Evolutionary conservation across 2,797 vertebrate species (phyloP).

Genomic region (Scarus forsteni): DNA sequence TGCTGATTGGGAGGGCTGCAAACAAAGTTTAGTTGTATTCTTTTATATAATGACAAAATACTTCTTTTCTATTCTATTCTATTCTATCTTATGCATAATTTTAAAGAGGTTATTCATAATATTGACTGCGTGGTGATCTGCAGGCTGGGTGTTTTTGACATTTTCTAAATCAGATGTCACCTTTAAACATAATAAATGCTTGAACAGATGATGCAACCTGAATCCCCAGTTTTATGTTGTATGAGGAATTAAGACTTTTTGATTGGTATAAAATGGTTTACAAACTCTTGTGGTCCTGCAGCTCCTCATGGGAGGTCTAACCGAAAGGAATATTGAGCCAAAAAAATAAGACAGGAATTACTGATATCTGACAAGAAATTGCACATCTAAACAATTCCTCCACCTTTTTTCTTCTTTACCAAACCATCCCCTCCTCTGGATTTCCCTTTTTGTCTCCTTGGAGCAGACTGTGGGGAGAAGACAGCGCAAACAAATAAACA

Average conservation of each 20-base stretch:
- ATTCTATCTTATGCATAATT: background rate
- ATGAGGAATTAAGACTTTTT: background rate
- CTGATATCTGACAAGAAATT: constrained; percentile 4
- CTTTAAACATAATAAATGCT: background rate
- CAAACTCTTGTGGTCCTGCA: background rate
- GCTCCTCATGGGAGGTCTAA: background rate
- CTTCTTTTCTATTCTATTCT: background rate
- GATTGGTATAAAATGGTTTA: background rate
- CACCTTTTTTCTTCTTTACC: constrained; percentile 28
- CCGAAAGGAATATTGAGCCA: background rate
- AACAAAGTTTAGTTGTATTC: too few species aligned
- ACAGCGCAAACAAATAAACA: constrained; percentile 81
- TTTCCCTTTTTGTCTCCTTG: constrained; percentile 25
- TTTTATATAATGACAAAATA: too few species aligned
- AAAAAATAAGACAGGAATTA: background rate
- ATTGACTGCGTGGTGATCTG: background rate
- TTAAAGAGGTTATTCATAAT: background rate
- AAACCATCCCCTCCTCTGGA: constrained; percentile 41
- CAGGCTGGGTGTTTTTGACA: background rate
- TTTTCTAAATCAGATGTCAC: background rate
- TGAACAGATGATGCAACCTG: background rate
- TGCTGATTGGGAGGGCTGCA: too few species aligned
- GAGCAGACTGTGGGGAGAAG: constrained; percentile 50
- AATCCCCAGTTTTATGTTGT: background rate
- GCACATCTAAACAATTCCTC: background rate